Evolutionary conservation across 2,113 vertebrate genomes (phyloP).

Genomic region (Regulus satrapa): DNA sequence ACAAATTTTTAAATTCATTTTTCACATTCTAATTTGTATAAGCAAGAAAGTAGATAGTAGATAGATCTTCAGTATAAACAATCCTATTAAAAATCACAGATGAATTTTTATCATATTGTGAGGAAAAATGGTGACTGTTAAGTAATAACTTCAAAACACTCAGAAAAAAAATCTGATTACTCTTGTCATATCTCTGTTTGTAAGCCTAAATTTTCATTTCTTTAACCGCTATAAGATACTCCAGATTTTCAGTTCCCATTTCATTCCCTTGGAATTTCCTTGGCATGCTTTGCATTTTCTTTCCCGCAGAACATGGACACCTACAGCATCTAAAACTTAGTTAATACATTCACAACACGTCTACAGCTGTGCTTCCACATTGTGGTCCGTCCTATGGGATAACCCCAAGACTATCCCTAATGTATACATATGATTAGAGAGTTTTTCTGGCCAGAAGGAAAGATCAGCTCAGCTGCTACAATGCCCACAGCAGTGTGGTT

Average conservation of each 20-base stretch:
- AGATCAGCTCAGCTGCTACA: neutral
- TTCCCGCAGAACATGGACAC: neutral
- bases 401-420: neutral
- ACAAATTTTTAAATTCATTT: neutral
- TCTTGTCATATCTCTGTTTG: neutral
- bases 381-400: neutral
- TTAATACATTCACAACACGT: neutral
- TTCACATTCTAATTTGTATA: neutral
- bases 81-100: neutral
- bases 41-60: neutral
- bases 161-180: neutral
- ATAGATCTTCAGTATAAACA: neutral
- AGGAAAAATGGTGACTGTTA: neutral
- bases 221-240: neutral
- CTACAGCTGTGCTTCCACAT: neutral
- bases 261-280: neutral
- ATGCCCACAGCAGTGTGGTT: neutral
- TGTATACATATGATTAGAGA: neutral
- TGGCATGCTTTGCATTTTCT: neutral
- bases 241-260: neutral
- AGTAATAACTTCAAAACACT: neutral
- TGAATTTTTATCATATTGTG: neutral
- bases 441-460: neutral
- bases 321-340: neutral
- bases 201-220: neutral